Evolutionary conservation across 2,113 vertebrate species (phyloP).

Genomic region (Todiramphus chloris): DNA sequence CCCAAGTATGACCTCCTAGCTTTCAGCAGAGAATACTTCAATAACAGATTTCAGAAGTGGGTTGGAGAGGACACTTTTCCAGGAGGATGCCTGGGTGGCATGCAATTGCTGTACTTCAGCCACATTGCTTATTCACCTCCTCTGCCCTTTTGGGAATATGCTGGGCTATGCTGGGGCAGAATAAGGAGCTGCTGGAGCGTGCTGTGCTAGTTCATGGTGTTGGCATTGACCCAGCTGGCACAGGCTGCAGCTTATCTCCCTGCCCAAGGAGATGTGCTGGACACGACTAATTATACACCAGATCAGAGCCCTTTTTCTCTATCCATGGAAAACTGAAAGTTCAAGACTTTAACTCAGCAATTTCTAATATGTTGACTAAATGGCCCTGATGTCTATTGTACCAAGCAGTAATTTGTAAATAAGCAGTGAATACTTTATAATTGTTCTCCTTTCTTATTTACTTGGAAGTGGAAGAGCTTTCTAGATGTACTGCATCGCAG

Average conservation of each 20-base stretch:
- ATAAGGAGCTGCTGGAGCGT: constrained; percentile 3
- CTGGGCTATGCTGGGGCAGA: neutral
- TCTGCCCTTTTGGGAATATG: neutral
- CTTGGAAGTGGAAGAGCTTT: neutral
- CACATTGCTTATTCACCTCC: constrained; percentile 6
- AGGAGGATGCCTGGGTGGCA: neutral
- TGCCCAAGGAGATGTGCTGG: neutral
- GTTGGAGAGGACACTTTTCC: neutral
- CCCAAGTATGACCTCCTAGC: neutral
- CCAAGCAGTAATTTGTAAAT: neutral
- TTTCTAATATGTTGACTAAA: neutral
- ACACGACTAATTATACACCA: neutral
- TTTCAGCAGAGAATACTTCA: neutral
- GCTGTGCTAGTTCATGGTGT: neutral
- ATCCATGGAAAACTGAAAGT: neutral
- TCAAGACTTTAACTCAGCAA: neutral
- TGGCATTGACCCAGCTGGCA: constrained; percentile 22
- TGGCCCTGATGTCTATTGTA: neutral
- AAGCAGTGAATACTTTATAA: neutral
- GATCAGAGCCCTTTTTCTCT: neutral
- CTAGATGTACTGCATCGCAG: neutral
- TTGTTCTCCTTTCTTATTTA: neutral
- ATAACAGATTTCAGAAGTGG: neutral
- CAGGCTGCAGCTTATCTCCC: neutral
- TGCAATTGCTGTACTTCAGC: neutral